These are phyloP conservation scores for Gerosis bhagava DNA, from an alignment of 2,888 invertebrate species.

Conservation along the genomic window DNA sequence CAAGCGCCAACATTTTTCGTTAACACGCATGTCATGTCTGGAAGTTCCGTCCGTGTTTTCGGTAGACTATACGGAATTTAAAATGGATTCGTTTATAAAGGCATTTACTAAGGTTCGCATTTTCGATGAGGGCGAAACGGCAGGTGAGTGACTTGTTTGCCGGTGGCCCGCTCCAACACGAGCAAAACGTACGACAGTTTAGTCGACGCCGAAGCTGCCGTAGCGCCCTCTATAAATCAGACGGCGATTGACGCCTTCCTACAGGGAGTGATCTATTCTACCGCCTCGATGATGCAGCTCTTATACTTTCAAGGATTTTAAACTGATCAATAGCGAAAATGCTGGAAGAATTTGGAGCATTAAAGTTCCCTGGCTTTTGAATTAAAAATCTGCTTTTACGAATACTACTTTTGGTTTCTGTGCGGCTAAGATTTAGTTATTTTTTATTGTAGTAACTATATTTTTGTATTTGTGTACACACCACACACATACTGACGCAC, in stretches of 20 bases:
- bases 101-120: conserved; percentile 73
- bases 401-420: too few relatives aligned
- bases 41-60: conserved; percentile 70
- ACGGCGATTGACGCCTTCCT: conserved; percentile 78
- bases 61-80: conserved; percentile 74
- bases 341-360: conserved; percentile 3
- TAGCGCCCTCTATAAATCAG: conserved; percentile 77
- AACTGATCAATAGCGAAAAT: conserved; percentile 10
- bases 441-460: too few relatives aligned
- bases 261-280: conserved; percentile 80
- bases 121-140: conserved; percentile 73
- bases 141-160: conserved; percentile 82
- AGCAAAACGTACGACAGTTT: conserved; percentile 76
- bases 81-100: conserved; percentile 78
- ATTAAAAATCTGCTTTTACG: too few relatives aligned
- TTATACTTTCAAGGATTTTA: conserved; percentile 62
- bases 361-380: too few relatives aligned
- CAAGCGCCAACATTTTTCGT: conserved; percentile 68
- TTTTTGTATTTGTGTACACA: too few relatives aligned
- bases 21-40: conserved; percentile 78
- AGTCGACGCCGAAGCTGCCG: conserved; percentile 66
- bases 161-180: conserved; percentile 61
- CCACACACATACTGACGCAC: too few relatives aligned
- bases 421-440: too few relatives aligned
- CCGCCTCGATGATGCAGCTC: conserved; percentile 68